These are phyloP conservation scores for Allacma fusca DNA, from an alignment of 2,888 invertebrate genomes.

Conservation along the genomic window DNA sequence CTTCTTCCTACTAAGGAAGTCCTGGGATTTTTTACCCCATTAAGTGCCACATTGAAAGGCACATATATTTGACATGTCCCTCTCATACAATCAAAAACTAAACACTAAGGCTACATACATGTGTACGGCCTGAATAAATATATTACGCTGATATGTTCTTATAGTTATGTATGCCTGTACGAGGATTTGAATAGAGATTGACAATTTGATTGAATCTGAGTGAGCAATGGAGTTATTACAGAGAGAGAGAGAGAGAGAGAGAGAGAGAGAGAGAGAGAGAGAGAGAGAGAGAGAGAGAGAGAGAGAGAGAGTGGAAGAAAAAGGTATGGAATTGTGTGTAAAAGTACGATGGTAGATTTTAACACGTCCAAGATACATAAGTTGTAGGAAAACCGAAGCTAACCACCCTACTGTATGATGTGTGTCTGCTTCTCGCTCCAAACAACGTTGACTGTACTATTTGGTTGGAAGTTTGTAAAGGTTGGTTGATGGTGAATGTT, in stretches of 20 bases:
- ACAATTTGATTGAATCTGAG: neutral
- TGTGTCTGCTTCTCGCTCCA: neutral
- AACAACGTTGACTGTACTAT: neutral
- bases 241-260: neutral
- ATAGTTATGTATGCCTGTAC: too few species aligned
- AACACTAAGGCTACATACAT: too few species aligned
- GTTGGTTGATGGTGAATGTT: conserved; percentile 30
- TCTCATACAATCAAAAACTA: too few species aligned
- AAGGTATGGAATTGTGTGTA: too few species aligned
- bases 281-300: neutral
- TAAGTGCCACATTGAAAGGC: too few species aligned
- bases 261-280: neutral
- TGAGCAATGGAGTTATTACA: neutral
- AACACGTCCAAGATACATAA: neutral
- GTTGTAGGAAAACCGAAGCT: conserved; percentile 20
- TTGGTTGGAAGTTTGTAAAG: neutral
- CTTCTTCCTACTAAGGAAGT: too few species aligned
- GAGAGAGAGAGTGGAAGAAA: neutral
- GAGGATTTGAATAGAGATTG: neutral
- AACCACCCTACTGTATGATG: neutral
- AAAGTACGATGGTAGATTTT: neutral
- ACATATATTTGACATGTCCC: too few species aligned
- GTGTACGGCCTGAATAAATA: too few species aligned
- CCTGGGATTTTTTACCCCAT: too few species aligned
- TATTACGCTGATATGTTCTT: too few species aligned